Base-by-base conservation (phyloP, 1,140 invertebrate genomes). In the Drosophila nigromelanica region DNA sequence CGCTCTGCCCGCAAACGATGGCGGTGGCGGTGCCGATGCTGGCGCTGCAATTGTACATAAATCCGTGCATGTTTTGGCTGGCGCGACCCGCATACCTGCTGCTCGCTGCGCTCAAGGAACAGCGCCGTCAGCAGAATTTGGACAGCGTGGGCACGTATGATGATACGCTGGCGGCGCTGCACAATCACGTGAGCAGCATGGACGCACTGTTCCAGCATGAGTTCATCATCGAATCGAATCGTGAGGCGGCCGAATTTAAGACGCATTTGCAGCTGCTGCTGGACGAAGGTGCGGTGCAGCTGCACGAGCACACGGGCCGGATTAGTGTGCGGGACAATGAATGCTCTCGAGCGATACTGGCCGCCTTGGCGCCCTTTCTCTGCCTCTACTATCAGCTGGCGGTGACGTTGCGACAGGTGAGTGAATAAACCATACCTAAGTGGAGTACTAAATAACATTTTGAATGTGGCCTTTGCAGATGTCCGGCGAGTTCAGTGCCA, bases 1-100 rank as follows among this genome's bases (percentile, higher is more conserved):
- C 91, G 4, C 79, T 97, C 5, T 92, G 92, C 39, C 93, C 95
- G 4, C 90, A 94, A 66, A 95, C 94, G 4, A 95, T 96, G 93
- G 92, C 92, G 48, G 92, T 93, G 54, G 94, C 95, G 0, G 93
- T 96, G 18, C 94, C 96, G 1, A 92, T 95, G 42, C 92, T 96
- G 39, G 95, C 95, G 79, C 78, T 96, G 30, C 94, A 95, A 78
- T 92, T 96, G 66, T 96, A 97, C 85, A 93, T 95, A 11, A 96
- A 97, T 93, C 95, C 95, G 2, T 92, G 93, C 30, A 92, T 96
- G 47, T 94, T 95, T 78, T 95, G 94, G 92, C 72, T 96, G 11
- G 92, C 94, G 11, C 93, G 94, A 63, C 92, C 94, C 2, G 93
- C 95, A 0, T 91, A 96, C 37, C 80, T 95, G n/a, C 92, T 93